phyloP scores from a whole-genome alignment of 1,140 invertebrate genomes.

The Parapsyche elsis region DNA sequence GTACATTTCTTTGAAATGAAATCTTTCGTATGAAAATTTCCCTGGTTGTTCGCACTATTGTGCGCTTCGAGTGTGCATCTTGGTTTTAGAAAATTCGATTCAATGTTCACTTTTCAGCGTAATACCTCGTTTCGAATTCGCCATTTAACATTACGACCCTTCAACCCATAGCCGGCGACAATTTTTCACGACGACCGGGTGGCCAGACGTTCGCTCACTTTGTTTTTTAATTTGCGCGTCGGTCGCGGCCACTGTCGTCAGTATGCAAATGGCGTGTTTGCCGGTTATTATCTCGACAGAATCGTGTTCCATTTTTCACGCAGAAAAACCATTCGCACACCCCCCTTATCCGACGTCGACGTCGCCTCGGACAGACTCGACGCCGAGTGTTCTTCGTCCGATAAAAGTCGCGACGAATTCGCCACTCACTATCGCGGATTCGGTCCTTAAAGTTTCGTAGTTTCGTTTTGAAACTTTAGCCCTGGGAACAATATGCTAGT shows the following conservation, averaged over 20 bases:
- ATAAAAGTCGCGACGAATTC: neutral
- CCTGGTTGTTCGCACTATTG: no score
- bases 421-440: no score
- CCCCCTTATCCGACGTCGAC: neutral
- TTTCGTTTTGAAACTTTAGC: no score
- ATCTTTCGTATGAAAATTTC: no score
- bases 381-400: neutral
- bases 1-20: no score
- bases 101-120: neutral
- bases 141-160: neutral
- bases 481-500: no score
- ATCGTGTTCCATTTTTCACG: slow-evolving; percentile 56
- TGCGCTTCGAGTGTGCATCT: no score
- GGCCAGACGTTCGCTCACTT: slow-evolving; percentile 22
- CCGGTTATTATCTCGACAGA: slow-evolving; percentile 54
- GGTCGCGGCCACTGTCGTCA: slow-evolving; percentile 41
- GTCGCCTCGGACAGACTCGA: neutral
- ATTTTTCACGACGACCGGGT: slow-evolving; percentile 49
- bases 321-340: neutral
- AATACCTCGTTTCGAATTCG: no score
- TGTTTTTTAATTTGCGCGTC: slow-evolving; percentile 54
- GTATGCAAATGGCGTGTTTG: slow-evolving; percentile 57
- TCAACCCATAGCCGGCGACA: slow-evolving; percentile 26
- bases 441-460: no score
- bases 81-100: no score